Percentiles rank a stretch among this genome's conserved stretches.
These are phyloP conservation scores for Taenaris catops DNA, from an alignment of 2,888 invertebrate species.

Conservation along the genomic window DNA sequence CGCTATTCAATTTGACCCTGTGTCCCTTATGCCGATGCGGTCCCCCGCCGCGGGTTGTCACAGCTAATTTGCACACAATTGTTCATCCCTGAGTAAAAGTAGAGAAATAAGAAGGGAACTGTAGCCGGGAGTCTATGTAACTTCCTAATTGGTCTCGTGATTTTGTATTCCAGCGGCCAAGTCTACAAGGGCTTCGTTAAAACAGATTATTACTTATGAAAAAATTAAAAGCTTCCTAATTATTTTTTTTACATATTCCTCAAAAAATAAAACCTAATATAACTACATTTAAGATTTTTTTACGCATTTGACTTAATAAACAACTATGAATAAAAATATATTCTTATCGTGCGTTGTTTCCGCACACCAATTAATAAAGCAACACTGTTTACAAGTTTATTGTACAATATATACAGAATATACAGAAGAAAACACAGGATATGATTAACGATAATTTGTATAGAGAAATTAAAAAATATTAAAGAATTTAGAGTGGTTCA, in stretches of 20 bases:
- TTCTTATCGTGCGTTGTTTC: too few species aligned
- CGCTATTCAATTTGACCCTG: slow-evolving; percentile 27
- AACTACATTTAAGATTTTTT: too few species aligned
- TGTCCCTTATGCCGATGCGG: slow-evolving; percentile 39
- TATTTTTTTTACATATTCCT: not conserved
- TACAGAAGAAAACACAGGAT: too few species aligned
- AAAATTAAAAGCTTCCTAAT: slow-evolving; percentile 3
- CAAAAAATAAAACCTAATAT: too few species aligned
- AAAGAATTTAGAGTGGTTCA: too few species aligned
- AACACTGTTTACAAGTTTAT: too few species aligned
- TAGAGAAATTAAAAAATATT: too few species aligned
- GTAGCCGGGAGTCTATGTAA: slow-evolving; percentile 52
- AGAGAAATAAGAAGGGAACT: slow-evolving; percentile 64
- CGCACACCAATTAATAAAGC: too few species aligned
- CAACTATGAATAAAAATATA: too few species aligned
- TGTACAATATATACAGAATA: too few species aligned
- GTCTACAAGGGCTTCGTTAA: slow-evolving; percentile 20
- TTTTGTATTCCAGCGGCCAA: slow-evolving; percentile 20
- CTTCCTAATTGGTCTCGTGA: slow-evolving; percentile 50
- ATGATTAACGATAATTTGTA: too few species aligned
- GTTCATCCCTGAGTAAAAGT: slow-evolving; percentile 63
- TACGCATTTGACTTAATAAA: too few species aligned
- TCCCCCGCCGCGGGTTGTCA: slow-evolving; percentile 55
- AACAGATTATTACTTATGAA: slow-evolving; percentile 13
- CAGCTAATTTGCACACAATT: slow-evolving; percentile 74